phyloP scores from a whole-genome alignment of 2,888 invertebrate species.

The Dolichopus griseipennis region DNA sequence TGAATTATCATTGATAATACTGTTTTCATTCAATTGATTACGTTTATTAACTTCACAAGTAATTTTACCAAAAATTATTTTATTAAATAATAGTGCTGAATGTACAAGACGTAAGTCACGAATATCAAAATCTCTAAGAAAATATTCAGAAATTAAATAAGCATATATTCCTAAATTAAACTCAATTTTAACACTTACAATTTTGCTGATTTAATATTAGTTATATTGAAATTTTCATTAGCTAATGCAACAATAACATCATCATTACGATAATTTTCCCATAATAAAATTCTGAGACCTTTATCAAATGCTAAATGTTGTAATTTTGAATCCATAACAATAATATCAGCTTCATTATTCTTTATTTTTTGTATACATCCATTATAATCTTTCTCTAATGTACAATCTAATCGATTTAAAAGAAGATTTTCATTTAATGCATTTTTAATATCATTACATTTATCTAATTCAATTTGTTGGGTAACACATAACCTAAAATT shows the following conservation, averaged over 20 bases:
- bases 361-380: background rate
- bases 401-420: background rate
- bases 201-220: background rate
- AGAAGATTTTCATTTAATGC: background rate
- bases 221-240: background rate
- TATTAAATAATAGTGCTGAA: background rate
- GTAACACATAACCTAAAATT: background rate
- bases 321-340: background rate
- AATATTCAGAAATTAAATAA: background rate
- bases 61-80: background rate
- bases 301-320: conserved; percentile 6
- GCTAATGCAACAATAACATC: conserved; percentile 1
- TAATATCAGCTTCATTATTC: background rate
- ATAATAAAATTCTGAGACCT: background rate
- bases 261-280: background rate
- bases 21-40: background rate
- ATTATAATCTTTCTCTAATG: background rate
- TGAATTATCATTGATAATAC: background rate
- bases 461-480: background rate
- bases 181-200: background rate
- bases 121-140: background rate
- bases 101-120: background rate
- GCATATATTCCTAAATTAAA: too few species aligned
- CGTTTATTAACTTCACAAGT: background rate
- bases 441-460: background rate